Base-by-base conservation (phyloP, 2,113 vertebrate genomes). In the Chaenogobius annularis region DNA sequence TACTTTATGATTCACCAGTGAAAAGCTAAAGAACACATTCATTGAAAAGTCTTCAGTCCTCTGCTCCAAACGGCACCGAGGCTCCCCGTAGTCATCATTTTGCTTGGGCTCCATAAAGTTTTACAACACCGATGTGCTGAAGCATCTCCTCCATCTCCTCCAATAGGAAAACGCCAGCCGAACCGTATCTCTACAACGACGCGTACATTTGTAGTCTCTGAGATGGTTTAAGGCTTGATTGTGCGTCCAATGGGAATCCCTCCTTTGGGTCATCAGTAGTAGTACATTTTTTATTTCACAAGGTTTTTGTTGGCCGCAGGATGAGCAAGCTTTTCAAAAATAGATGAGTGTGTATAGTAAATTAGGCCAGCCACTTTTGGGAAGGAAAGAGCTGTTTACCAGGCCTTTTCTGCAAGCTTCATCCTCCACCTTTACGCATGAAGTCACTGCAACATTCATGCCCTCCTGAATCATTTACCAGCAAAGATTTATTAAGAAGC, bases 401-500 rank as follows among this genome's bases (percentile, higher is more conserved):
- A 40, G 22, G 1, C 43, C 48, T 47, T 17, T 40, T 50, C 10
- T 23, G 26, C 26, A 1, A 35, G 19, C 58, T 61, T 7, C 1
- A 61, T 17, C 26, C 58, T 17, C 26, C 58, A 19, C 44, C 23
- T 5, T 12, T 56, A 68, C 63, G 37, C 65, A 48, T 69, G 48
- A 47, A 66, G 20, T 58, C 58, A 47, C 46, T 35, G 75, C 72
- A 73, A 52, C 72, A 77, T 77, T 79, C 10, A 68, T 63, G 43
- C 56, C 54, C 47, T 64, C 47, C 69, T 54, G 72, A 72, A 68
- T 78, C 74, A 54, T 74, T 67, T 44, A 75, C 83, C 75, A 78
- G 73, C 69, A 15, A 3, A 72, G 64, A 71, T 73, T 48, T 66
- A 62, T 69, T 11, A 70, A 55, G 56, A 56, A 64, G 20, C 70